Evolutionary conservation across 2,113 vertebrate species (phyloP).

Genomic region (Capreolus pygargus): DNA sequence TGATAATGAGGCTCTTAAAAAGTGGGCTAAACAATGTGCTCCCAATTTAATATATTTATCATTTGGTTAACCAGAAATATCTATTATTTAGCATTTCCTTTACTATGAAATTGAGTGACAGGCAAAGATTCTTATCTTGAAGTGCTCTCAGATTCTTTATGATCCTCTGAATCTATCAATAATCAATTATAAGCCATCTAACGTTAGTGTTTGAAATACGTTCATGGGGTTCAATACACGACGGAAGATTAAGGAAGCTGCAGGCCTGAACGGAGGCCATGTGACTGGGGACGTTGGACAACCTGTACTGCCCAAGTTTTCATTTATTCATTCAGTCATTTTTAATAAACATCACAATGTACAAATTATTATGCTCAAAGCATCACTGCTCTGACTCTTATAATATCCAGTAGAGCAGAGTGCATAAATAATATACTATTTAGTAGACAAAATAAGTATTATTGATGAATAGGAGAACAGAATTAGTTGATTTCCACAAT

Average conservation of each 20-base stretch:
- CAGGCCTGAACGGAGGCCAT: neutral
- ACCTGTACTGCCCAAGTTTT: neutral
- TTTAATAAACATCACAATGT: neutral
- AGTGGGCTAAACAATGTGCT: neutral
- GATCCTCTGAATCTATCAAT: neutral
- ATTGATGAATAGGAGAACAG: neutral
- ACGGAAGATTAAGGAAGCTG: neutral
- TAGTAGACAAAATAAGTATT: neutral
- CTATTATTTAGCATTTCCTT: neutral
- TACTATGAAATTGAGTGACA: neutral
- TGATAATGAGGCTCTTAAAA: neutral
- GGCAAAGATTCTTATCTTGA: neutral
- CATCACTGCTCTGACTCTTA: neutral
- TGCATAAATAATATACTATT: neutral
- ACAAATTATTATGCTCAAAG: neutral
- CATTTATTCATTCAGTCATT: neutral
- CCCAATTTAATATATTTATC: neutral
- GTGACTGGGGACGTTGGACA: neutral
- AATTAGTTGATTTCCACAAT: neutral
- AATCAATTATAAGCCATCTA: neutral
- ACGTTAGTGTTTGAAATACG: neutral
- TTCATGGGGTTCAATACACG: neutral
- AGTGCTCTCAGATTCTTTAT: neutral
- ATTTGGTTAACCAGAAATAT: neutral
- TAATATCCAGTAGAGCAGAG: neutral